These are phyloP conservation scores for Atherix ibis DNA, from an alignment of 2,888 invertebrate species.

Conservation along the genomic window DNA sequence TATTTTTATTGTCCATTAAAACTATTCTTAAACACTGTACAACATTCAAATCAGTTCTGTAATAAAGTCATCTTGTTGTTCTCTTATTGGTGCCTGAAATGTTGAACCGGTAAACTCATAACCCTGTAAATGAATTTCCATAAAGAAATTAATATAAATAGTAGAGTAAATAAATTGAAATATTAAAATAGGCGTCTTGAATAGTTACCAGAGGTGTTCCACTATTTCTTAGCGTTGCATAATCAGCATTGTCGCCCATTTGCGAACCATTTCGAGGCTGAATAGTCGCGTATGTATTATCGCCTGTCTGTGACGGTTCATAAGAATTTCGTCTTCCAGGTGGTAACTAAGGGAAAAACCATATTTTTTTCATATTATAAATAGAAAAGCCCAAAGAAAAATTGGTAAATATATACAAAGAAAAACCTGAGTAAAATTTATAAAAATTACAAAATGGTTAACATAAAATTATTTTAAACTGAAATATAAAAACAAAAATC, in stretches of 20 bases:
- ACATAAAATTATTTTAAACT: neutral
- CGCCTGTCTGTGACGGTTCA: slow-evolving; percentile 28
- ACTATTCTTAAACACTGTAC: too few species aligned
- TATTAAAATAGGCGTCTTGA: neutral
- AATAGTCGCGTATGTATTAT: slow-evolving; percentile 33
- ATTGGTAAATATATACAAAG: neutral
- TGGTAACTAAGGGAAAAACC: slow-evolving; percentile 16
- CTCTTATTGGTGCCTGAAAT: slow-evolving; percentile 48
- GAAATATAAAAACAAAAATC: neutral
- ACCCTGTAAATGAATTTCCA: slow-evolving; percentile 18
- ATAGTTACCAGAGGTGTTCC: slow-evolving; percentile 27
- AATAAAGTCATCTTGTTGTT: slow-evolving; percentile 28
- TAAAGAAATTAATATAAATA: neutral
- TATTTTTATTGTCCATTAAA: too few species aligned
- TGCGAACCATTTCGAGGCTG: slow-evolving; percentile 24
- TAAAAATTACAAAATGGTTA: too few species aligned
- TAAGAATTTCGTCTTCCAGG: slow-evolving; percentile 27
- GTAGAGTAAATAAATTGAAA: neutral
- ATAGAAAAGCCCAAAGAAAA: neutral
- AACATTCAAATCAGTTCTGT: slow-evolving; percentile 33
- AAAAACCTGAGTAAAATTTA: neutral
- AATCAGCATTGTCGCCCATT: slow-evolving; percentile 28
- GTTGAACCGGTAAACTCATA: slow-evolving; percentile 45
- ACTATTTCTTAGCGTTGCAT: slow-evolving; percentile 32
- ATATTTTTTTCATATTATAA: too few species aligned